Evolutionary conservation across 2,113 vertebrate genomes (phyloP), one percentile per base, ranked within the genome.

Genomic region (Lasiurus cinereus): DNA sequence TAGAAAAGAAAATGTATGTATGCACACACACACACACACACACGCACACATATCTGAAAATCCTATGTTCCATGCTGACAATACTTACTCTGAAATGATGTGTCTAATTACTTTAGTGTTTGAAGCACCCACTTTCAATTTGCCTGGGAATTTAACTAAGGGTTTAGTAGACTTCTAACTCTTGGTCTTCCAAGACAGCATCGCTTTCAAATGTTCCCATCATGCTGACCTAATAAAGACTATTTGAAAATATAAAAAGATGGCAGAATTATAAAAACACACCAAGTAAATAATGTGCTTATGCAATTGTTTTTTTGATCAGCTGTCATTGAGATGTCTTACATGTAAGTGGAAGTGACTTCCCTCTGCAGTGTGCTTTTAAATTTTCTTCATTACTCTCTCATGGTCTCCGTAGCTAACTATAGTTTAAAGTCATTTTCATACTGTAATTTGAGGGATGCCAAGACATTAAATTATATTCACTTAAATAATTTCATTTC

Each of bases 401-500:
- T 97, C 54, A 9, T 92, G 15, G 19, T 3, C 50, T 96, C 72
- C 31, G 50, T 69, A 92, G 79, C 80, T 78, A 96, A 97, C 39
- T 62, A 93, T 83, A 97, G 94, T 96, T 97, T 98, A 97, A 97
- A 97, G 96, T 92, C 89, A 94, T 98, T 98, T 98, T 95, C 84
- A 90, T 86, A 82, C 73, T 97, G 92, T 92, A 97, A 97, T 97
- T 97, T 97, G 97, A 98, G 97, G 94, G 83, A 93, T 92, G 79
- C 95, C 95, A 97, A 97, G 97, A 93, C 93, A 94, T 95, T 94
- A 97, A 95, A 97, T 96, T 97, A 96, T n/a, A 93, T 27, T 52
- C 88, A 96, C 93, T 98, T 98, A 97, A 98, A 97, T 95, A 95
- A 96, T 97, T 98, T 93, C 2, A 1, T 95, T 93, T 95, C 93